Percentiles rank a stretch among this genome's conserved stretches.
Evolutionary conservation across 2,888 invertebrate genomes (phyloP).

Genomic region (Beris morrisii): DNA sequence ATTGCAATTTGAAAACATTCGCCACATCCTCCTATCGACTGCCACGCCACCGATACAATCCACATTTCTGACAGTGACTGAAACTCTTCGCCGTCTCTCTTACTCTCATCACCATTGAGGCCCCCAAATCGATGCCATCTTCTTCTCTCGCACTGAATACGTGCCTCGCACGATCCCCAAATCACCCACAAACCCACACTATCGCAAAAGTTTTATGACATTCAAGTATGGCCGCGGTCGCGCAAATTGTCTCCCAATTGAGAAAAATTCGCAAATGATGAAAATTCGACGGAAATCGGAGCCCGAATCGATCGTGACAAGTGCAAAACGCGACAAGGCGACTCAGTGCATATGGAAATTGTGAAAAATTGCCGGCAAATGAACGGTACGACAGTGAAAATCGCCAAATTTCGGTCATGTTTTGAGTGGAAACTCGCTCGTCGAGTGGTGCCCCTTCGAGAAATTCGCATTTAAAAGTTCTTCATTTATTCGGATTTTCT

Average conservation of each 20-base stretch:
- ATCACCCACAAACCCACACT: slow-evolving; percentile 1
- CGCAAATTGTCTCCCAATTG: slow-evolving; percentile 22
- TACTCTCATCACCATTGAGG: not conserved
- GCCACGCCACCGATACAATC: slow-evolving; percentile 4
- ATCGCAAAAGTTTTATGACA: slow-evolving; percentile 18
- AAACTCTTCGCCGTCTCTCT: not conserved
- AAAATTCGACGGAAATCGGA: slow-evolving; percentile 27
- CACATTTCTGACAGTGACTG: slow-evolving; percentile 1
- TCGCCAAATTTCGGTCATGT: slow-evolving; percentile 26
- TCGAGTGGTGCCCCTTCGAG: too few relatives aligned
- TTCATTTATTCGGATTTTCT: slow-evolving; percentile 17
- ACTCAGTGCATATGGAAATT: slow-evolving; percentile 19
- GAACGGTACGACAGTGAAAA: slow-evolving; percentile 16
- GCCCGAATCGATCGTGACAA: slow-evolving; percentile 14
- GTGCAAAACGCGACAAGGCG: slow-evolving; percentile 10
- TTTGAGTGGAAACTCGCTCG: slow-evolving; percentile 28
- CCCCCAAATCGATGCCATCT: slow-evolving; percentile 12
- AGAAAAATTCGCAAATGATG: slow-evolving; percentile 37
- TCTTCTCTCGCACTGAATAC: not conserved
- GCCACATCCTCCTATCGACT: not conserved
- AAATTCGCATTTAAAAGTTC: not conserved
- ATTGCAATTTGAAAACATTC: too few relatives aligned
- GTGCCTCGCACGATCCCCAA: not conserved
- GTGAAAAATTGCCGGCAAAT: not conserved
- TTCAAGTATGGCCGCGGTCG: slow-evolving; percentile 37